Evolutionary conservation across 2,888 invertebrate species (phyloP).

Genomic region (Tanytarsus gracilentus): DNA sequence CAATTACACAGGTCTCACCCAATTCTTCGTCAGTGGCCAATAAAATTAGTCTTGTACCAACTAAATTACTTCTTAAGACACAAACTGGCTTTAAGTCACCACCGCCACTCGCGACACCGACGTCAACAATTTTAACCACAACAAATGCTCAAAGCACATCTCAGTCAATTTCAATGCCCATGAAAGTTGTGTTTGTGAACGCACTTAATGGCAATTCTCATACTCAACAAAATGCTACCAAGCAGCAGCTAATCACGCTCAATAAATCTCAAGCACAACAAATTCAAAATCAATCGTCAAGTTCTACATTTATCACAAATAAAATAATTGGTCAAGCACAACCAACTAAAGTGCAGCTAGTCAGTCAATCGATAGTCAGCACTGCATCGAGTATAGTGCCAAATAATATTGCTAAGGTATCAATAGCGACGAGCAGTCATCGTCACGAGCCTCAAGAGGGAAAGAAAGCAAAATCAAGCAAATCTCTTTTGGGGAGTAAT

Average conservation of each 20-base stretch:
- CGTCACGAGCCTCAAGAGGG: not conserved
- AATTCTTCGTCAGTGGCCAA: conserved; percentile 24
- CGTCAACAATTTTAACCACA: not conserved
- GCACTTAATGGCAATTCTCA: conserved; percentile 3
- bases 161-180: conserved; percentile 7
- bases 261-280: conserved; percentile 11
- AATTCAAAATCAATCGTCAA: conserved; percentile 1
- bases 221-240: not conserved
- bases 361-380: not conserved
- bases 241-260: not conserved
- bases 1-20: not conserved
- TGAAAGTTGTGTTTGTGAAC: conserved; percentile 26
- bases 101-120: conserved; percentile 22
- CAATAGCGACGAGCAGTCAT: not conserved
- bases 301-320: not conserved
- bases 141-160: conserved; percentile 9
- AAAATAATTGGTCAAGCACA: conserved; percentile 2
- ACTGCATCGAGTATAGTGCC: not conserved
- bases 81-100: conserved; percentile 13
- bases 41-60: conserved; percentile 43
- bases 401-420: not conserved
- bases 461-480: not conserved
- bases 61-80: conserved; percentile 41
- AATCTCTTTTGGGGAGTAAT: conserved; percentile 1
- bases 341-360: not conserved